Base-by-base conservation (phyloP, 2,113 vertebrate genomes). In the Podarcis muralis region DNA sequence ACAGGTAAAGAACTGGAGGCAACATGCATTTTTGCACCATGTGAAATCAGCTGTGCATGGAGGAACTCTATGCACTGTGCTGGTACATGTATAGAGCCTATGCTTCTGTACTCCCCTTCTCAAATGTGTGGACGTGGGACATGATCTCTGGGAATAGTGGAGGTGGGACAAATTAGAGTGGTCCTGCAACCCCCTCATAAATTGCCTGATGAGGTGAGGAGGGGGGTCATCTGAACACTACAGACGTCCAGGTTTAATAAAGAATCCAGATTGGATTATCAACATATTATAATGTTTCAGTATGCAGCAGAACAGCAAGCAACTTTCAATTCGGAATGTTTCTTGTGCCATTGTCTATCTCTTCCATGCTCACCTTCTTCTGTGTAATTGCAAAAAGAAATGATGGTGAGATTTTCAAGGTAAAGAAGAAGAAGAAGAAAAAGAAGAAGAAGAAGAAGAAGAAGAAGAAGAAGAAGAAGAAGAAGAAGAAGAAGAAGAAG, bases 11-110 rank as follows among this genome's bases (percentile, higher is more conserved):
- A 94, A 94, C 90, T 48, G 37, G 75, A 93, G 88, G 40, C 75
- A 0, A 1, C 94, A 94, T 90, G 86, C 93, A 91, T 74, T 91
- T 9, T 32, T 92, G 86, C 90, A 79, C 95, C 95, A 94, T 37
- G 78, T 80, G 80, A 95, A 96, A 93, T 96, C 94, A 97, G 91
- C 93, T 95, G 87, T 53, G 48, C 48, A 53, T 53, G 48, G 48
- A 53, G 48, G 48, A 53, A 53, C 59, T 62, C 59, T 62, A 20
- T 20, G 18, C 16, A 62, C 11, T 62, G 16, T 62, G 18, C 59
- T 20, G 18, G 59, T 18, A 62, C 2, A 62, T 62, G 59, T 20
- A 20, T 18, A 62, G 59, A 20, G 18, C 18, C 48, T 53, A 53
- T 62, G 18, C 59, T 62, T 1, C 59, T 53, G 48, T 53, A 53